Percentiles rank a stretch among this genome's conserved stretches.
Conservation (phyloP, 2,888 invertebrate species). For the Sepiola atlantica region DNA sequence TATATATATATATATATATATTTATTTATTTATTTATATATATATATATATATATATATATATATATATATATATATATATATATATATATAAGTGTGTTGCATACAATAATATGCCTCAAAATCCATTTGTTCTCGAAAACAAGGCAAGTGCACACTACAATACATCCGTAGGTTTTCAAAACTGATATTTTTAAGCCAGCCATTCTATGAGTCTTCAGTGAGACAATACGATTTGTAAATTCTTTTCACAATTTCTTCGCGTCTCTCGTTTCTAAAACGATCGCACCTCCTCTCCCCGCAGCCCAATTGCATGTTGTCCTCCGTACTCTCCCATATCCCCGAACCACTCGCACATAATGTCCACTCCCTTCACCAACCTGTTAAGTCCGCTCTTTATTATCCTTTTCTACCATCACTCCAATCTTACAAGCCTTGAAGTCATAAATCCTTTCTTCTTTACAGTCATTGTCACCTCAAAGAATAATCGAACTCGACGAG, state of each 20-base stretch:
- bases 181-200: background rate
- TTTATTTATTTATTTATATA: background rate
- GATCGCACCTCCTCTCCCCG: background rate
- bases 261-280: background rate
- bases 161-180: background rate
- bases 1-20: background rate
- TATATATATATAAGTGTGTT: background rate
- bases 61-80: background rate
- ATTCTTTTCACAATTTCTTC: background rate
- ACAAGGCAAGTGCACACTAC: slow-evolving; percentile 20
- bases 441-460: background rate
- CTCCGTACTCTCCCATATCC: no score
- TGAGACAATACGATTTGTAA: background rate
- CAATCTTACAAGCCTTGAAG: background rate
- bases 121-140: background rate
- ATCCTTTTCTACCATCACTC: no score
- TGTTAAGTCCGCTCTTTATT: no score
- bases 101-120: background rate
- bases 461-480: background rate
- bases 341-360: no score
- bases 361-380: no score
- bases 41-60: slow-evolving; percentile 3
- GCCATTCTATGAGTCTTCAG: background rate
- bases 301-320: no score
- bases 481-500: no score